A percentile compares a stretch with the other conserved stretches of the same genome.
Evolutionary conservation across 2,888 invertebrate species (phyloP).

Genomic region (Andrena chrysosceles): DNA sequence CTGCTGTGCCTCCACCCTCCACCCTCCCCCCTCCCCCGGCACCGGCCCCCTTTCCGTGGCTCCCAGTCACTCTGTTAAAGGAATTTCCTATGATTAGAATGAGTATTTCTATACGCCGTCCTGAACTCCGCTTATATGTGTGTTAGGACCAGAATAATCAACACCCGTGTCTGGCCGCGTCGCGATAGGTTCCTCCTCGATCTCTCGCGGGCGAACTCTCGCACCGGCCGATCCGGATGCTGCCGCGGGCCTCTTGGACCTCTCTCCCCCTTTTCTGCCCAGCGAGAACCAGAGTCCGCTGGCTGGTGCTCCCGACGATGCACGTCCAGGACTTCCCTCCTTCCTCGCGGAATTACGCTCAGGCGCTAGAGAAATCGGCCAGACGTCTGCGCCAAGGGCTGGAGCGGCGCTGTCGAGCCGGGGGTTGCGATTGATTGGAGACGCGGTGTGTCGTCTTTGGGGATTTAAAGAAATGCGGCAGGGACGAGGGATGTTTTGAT

Average conservation of each 20-base stretch:
- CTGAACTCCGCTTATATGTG: constrained; percentile 72
- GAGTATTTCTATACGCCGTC: constrained; percentile 81
- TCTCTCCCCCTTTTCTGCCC: neutral
- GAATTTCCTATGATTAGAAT: constrained; percentile 84
- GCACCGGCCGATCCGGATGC: neutral
- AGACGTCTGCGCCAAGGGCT: neutral
- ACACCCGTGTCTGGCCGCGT: constrained; percentile 46
- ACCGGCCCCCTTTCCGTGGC: constrained; percentile 45
- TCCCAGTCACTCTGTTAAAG: constrained; percentile 75
- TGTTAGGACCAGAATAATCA: constrained; percentile 75
- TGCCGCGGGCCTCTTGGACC: neutral
- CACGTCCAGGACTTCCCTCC: neutral
- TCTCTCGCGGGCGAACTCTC: constrained; percentile 2
- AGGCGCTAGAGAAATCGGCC: neutral
- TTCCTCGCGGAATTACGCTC: neutral
- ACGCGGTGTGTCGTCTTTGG: neutral
- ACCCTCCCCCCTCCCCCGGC: constrained; percentile 21
- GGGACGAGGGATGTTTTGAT: neutral
- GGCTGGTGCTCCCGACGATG: neutral
- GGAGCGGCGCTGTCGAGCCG: neutral
- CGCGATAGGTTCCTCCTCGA: constrained; percentile 44
- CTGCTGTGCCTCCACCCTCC: constrained; percentile 11
- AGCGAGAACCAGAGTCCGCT: neutral
- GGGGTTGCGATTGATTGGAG: constrained; percentile 8
- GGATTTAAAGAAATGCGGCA: neutral